Evolutionary conservation across 2,113 vertebrate genomes (phyloP).

Genomic region (Saccopteryx bilineata): DNA sequence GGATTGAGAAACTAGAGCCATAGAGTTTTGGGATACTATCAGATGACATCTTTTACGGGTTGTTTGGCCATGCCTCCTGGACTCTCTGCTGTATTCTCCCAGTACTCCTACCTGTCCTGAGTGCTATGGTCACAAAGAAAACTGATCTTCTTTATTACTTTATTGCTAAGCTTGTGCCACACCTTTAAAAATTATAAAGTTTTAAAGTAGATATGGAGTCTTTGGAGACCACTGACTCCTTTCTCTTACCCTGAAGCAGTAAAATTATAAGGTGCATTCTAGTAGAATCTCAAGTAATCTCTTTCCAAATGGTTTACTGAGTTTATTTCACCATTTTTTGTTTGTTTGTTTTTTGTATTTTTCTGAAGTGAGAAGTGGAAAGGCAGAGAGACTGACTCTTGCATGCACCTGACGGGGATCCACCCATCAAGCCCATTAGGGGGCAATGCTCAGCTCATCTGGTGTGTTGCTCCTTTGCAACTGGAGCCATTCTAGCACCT

Average conservation of each 20-base stretch:
- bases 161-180: slow-evolving; percentile 31
- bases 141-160: slow-evolving; percentile 8
- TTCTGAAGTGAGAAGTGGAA: no score
- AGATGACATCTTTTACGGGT: slow-evolving; percentile 14
- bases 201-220: neutral
- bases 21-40: neutral
- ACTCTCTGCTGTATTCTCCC: neutral
- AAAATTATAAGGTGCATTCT: neutral
- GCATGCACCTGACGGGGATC: no score
- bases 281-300: neutral
- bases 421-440: no score
- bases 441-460: no score
- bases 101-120: neutral
- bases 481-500: no score
- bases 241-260: neutral
- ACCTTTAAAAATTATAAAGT: slow-evolving; percentile 49
- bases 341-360: neutral
- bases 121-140: neutral
- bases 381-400: no score
- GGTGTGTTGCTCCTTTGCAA: no score
- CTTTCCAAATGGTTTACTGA: slow-evolving; percentile 35
- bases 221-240: neutral
- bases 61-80: neutral
- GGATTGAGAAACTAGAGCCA: neutral
- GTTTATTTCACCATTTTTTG: neutral